Evolutionary conservation across 2,797 vertebrate genomes (phyloP), one percentile per base, ranked within the genome.

Genomic region (Anniella stebbinsi): DNA sequence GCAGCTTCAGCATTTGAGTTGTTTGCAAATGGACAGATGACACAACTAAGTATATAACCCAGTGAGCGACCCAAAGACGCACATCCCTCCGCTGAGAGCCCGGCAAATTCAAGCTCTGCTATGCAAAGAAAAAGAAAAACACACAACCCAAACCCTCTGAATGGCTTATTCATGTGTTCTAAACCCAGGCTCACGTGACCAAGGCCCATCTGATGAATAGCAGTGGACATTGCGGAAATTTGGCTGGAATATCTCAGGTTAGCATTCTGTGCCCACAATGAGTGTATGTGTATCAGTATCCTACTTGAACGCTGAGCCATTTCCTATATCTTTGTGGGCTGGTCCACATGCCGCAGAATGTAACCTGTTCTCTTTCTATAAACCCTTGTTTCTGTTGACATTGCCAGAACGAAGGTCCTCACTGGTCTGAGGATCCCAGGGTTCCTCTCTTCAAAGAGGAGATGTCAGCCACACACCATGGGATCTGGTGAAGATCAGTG

Each of bases 401-500:
- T 41, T 77, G n/a, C 67, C 45, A 2, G 0, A 4, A 17, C 73
- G 72, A 80, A 36, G 0, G 17, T 2, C 41, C 5, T 0, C 80
- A 41, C 86, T 0, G 0, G 93, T 95, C 92, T 45, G 95, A 96
- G 89, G 94, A 73, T 57, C 92, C 88, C 0, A 0, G 28, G 67
- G 73, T 54, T 23, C 66, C 0, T 0, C n/a, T 90, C 75, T 83
- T 82, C 41, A 8, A 7, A 9, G 28, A 33, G 73, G 72, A 80
- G 60, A 67, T 9, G 11, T 45, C 0, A 0, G 38, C 33, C 30
- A 23, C 12, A 33, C 86, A 12, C 72, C 12, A 3, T 0, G 5
- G 93, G 93, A 91, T 89, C 91, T 88, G 86, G 88, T 96, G 95
- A 96, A 80, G 92, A 83, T 93, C 87, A 90, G 67, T 0, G 0